These are phyloP conservation scores for Orgyia antiqua DNA, from an alignment of 2,888 invertebrate species.

Conservation along the genomic window DNA sequence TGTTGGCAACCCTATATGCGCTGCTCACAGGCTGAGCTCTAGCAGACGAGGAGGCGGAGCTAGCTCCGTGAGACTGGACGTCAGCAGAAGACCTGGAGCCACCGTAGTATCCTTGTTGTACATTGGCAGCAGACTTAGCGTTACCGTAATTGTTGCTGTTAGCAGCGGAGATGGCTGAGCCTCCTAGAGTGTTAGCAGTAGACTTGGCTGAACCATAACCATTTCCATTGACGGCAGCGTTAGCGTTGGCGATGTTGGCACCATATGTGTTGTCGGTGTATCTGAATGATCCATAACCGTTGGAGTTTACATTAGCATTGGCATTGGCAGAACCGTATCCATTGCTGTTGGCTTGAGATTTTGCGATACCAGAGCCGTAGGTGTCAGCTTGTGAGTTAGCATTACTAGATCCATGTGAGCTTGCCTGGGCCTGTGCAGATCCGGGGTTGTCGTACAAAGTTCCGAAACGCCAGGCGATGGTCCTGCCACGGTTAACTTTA, in stretches of 20 bases:
- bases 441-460: slow-evolving; percentile 49
- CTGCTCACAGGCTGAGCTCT: slow-evolving; percentile 42
- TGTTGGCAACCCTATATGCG: slow-evolving; percentile 46
- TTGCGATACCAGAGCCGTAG: slow-evolving; percentile 24
- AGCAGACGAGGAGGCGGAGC: slow-evolving; percentile 48
- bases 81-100: slow-evolving; percentile 38
- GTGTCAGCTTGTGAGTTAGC: slow-evolving; percentile 27
- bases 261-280: slow-evolving; percentile 38
- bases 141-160: slow-evolving; percentile 24
- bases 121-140: slow-evolving; percentile 31
- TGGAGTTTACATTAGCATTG: slow-evolving; percentile 23
- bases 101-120: slow-evolving; percentile 28
- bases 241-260: slow-evolving; percentile 34
- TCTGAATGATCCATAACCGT: slow-evolving; percentile 31
- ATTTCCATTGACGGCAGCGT: slow-evolving; percentile 37
- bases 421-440: slow-evolving; percentile 26
- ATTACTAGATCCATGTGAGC: too few relatives aligned
- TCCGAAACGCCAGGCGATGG: slow-evolving; percentile 61
- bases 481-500: slow-evolving; percentile 34
- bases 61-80: slow-evolving; percentile 43
- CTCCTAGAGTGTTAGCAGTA: slow-evolving; percentile 28
- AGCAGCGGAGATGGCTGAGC: slow-evolving; percentile 26
- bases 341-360: slow-evolving; percentile 29
- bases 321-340: slow-evolving; percentile 37
- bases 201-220: slow-evolving; percentile 39